A percentile compares a stretch with the other conserved stretches of the same genome.
Evolutionary conservation across 2,888 invertebrate genomes (phyloP).

Genomic region (Metellina segmentata): DNA sequence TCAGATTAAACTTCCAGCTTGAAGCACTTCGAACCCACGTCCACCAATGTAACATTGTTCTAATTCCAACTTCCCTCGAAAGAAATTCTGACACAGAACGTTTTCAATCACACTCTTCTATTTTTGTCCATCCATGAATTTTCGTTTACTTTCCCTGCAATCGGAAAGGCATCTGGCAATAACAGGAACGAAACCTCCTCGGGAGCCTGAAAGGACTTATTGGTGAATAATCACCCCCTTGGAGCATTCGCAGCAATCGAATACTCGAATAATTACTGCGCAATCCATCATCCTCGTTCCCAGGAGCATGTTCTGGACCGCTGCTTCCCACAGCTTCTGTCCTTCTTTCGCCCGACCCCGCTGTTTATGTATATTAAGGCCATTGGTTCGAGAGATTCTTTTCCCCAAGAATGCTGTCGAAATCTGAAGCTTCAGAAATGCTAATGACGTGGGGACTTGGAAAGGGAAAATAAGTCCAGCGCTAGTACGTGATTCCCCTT

Average conservation of each 20-base stretch:
- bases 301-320: slow-evolving; percentile 19
- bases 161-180: neutral
- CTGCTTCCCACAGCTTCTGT: neutral
- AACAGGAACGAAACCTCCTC: neutral
- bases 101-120: neutral
- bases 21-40: neutral
- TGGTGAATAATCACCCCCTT: slow-evolving; percentile 20
- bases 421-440: neutral
- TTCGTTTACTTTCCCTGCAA: neutral
- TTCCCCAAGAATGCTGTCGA: neutral
- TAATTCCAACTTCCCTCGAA: neutral
- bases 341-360: neutral
- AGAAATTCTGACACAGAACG: neutral
- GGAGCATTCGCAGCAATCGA: slow-evolving; percentile 16
- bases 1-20: too few relatives aligned
- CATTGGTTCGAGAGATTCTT: neutral
- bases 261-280: slow-evolving; percentile 38
- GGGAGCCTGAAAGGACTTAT: neutral
- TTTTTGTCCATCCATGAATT: neutral
- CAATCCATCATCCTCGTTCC: slow-evolving; percentile 38
- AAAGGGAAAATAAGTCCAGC: neutral
- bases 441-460: neutral
- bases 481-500: neutral
- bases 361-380: neutral
- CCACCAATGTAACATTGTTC: neutral